Evolutionary conservation across 2,113 vertebrate genomes (phyloP).

Genomic region (Apodemus sylvaticus): DNA sequence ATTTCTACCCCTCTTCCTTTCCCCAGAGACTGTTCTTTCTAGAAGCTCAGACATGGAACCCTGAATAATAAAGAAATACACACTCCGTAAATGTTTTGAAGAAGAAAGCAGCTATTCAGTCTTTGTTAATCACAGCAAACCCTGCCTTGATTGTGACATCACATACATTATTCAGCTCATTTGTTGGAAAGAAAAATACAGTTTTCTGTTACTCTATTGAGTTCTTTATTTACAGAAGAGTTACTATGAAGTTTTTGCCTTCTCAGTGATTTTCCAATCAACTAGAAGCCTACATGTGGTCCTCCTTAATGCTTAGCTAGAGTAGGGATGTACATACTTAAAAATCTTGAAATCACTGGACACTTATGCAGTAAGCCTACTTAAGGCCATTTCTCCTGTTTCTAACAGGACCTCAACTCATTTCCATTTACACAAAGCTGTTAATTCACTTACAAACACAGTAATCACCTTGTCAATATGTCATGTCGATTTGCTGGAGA

Average conservation of each 20-base stretch:
- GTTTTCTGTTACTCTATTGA: background rate
- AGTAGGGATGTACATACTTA: background rate
- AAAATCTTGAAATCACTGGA: background rate
- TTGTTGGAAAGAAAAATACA: background rate
- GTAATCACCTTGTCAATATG: background rate
- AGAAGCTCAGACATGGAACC: background rate
- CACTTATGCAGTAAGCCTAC: background rate
- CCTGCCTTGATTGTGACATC: background rate
- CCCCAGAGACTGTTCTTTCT: background rate
- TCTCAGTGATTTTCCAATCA: background rate
- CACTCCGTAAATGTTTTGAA: background rate
- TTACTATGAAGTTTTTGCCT: background rate
- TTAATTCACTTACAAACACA: background rate
- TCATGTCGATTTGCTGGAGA: background rate
- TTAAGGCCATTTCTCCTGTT: background rate
- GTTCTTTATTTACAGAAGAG: background rate
- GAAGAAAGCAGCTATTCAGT: background rate
- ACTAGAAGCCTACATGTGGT: background rate
- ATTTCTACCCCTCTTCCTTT: background rate
- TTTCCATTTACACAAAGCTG: background rate
- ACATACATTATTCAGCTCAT: background rate
- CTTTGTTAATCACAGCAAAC: background rate
- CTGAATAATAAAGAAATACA: background rate
- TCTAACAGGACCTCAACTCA: background rate
- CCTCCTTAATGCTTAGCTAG: background rate